These are phyloP conservation scores for Drosophila orosa DNA, from an alignment of 1,140 invertebrate species.

Conservation along the genomic window DNA sequence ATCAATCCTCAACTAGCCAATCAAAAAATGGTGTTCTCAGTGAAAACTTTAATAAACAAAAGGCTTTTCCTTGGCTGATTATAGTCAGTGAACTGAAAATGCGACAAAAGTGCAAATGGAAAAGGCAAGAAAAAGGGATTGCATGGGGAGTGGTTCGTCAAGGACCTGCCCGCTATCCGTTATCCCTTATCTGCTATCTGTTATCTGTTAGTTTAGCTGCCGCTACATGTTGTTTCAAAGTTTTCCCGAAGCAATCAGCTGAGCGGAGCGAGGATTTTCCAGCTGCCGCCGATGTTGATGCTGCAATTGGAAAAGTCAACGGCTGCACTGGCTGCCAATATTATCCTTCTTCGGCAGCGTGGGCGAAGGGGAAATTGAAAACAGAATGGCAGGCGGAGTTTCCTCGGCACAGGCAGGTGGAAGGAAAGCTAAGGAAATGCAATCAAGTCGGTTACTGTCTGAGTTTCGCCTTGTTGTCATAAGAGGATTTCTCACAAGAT, in stretches of 20 bases:
- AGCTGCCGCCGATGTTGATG: constrained; percentile 45
- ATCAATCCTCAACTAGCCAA: constrained; percentile 17
- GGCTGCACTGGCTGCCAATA: constrained; percentile 67
- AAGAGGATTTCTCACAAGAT: constrained; percentile 42
- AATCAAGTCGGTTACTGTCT: constrained; percentile 56
- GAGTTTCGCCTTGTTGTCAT: constrained; percentile 36
- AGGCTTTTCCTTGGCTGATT: constrained; percentile 59
- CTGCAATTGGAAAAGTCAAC: constrained; percentile 75
- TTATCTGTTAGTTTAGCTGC: constrained; percentile 62
- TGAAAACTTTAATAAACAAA: constrained; percentile 62
- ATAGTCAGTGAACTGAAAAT: constrained; percentile 65
- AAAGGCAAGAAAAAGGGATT: constrained; percentile 16
- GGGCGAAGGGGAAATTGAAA: constrained; percentile 58
- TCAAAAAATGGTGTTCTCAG: constrained; percentile 31
- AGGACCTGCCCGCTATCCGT: constrained; percentile 1
- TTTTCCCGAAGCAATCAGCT: constrained; percentile 67
- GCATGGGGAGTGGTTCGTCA: constrained; percentile 7
- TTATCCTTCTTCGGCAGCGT: constrained; percentile 41
- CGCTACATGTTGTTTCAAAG: constrained; percentile 66
- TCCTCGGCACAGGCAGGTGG: constrained; percentile 36
- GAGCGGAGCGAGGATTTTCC: constrained; percentile 11
- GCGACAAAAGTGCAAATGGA: constrained; percentile 34
- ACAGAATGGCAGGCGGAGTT: constrained; percentile 36
- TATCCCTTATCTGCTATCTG: constrained; percentile 31
- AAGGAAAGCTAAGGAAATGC: constrained; percentile 58